Conservation (phyloP, 2,888 invertebrate species). For the Pseudeuparius sepicola region DNA sequence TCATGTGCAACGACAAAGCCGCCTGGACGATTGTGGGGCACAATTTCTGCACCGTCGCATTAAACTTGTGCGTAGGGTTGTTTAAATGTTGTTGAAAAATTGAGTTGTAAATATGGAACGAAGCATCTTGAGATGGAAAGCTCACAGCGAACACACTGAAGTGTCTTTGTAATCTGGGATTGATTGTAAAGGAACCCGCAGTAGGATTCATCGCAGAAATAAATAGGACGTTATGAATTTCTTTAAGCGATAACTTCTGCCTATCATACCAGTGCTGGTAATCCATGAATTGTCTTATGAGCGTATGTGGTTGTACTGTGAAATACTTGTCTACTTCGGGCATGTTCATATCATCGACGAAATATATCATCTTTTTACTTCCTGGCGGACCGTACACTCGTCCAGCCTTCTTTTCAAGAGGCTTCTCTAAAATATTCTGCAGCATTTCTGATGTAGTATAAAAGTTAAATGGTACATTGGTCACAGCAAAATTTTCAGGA, state of each 20-base stretch:
- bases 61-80: conserved; percentile 58
- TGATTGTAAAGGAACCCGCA: conserved; percentile 89
- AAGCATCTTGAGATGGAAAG: conserved; percentile 74
- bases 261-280: conserved; percentile 95
- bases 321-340: conserved; percentile 91
- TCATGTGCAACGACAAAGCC: conserved; percentile 67
- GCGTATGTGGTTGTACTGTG: conserved; percentile 90
- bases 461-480: conserved; percentile 89
- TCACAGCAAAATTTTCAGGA: conserved; percentile 67
- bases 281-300: conserved; percentile 87
- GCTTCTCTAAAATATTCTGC: conserved; percentile 79
- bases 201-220: conserved; percentile 96
- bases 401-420: conserved; percentile 90
- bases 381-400: conserved; percentile 89
- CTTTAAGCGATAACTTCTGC: conserved; percentile 73
- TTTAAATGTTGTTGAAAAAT: conserved; percentile 70
- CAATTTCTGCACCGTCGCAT: conserved; percentile 46
- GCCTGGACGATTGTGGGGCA: conserved; percentile 54
- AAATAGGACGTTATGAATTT: conserved; percentile 89
- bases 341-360: conserved; percentile 96
- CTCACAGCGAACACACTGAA: conserved; percentile 83
- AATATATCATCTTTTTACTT: conserved; percentile 85
- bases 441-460: conserved; percentile 91
- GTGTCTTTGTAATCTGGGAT: conserved; percentile 79
- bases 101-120: conserved; percentile 73